Percentiles rank a stretch among this genome's conserved stretches.
Conservation (phyloP, 2,888 invertebrate species). For the Ennomos erosarius region DNA sequence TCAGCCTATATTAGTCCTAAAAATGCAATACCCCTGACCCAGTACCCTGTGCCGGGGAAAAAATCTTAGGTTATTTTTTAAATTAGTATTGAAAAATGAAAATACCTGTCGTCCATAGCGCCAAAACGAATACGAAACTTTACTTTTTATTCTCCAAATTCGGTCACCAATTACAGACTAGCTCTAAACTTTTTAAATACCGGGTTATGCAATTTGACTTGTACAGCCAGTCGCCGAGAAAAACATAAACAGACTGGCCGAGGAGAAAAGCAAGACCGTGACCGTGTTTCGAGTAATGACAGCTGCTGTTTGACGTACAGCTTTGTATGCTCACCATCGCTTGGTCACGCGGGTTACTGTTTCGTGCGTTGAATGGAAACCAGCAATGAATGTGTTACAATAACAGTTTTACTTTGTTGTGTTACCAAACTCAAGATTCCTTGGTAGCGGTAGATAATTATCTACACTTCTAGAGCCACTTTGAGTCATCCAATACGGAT, state of each 20-base stretch:
- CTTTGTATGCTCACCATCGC: constrained; percentile 39
- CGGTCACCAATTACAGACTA: no score
- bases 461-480: constrained; percentile 26
- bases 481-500: constrained; percentile 41
- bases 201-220: constrained; percentile 52
- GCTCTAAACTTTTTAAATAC: constrained; percentile 52
- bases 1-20: no score
- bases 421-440: constrained; percentile 1
- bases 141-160: constrained; percentile 40
- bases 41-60: no score
- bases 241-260: constrained; percentile 68
- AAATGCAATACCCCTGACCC: no score
- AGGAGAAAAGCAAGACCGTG: constrained; percentile 44
- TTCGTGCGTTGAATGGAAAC: constrained; percentile 20
- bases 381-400: constrained; percentile 34
- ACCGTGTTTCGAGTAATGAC: constrained; percentile 40
- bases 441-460: constrained; percentile 9
- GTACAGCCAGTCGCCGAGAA: constrained; percentile 68
- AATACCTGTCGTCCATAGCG: constrained; percentile 62
- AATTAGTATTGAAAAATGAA: constrained; percentile 30
- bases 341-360: constrained; percentile 22
- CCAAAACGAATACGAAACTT: constrained; percentile 30
- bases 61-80: no score
- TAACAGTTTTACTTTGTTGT: constrained; percentile 4
- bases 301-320: constrained; percentile 21